Base-by-base conservation (phyloP, 30 jellyfish, hydroid and myxozoan species). In the Hydractinia symbiolongicarpus region DNA sequence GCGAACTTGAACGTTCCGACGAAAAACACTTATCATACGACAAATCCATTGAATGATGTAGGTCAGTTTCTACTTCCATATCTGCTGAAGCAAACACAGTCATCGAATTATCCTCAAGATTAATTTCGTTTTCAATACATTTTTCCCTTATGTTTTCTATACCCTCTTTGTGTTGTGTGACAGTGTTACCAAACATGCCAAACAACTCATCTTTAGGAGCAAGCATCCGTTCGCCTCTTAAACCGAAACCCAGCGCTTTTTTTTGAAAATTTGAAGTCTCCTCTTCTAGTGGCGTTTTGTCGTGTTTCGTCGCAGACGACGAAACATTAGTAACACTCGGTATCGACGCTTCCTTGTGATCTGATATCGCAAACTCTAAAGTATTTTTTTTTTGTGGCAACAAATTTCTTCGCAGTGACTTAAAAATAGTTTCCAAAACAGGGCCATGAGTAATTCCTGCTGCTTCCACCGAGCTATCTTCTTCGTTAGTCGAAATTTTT, bases 1-100 rank as follows among this genome's bases (percentile, higher is more conserved):
- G 81, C 10, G 81, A 72, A 72, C 81, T 72, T 7, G 81, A 72
- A 53, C 62, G 81, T 40, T 21, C 62, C 30, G 81, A 58, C 9
- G 81, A 72, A 53, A 72, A 72, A 17, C 68, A 1, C n/a, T 72
- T 4, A 40, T n/a, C 81, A 1, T 0, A 68, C 15, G 17, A 20
- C 69, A 58, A 30, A 30, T 30, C 44, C 44, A 30, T 30, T 30
- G 44, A 30, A 30, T 30, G 44, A 30, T 30, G 44, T 30, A 30
- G 44, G 44, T 30, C 44, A 30, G 44, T 30, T 30, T 30, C 44
- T 30, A 2, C 44, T 30, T 30, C 44, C 44, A 30, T 30, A 30
- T 30, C 44, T 30, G 44, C 44, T 30, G 44, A 30, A 30, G 44
- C 44, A 30, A 30, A 30, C 44, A 2, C 44, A 2, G 44, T 30